Evolutionary conservation across 2,797 vertebrate species (phyloP).

Genomic region (Triplophysa bombifrons): DNA sequence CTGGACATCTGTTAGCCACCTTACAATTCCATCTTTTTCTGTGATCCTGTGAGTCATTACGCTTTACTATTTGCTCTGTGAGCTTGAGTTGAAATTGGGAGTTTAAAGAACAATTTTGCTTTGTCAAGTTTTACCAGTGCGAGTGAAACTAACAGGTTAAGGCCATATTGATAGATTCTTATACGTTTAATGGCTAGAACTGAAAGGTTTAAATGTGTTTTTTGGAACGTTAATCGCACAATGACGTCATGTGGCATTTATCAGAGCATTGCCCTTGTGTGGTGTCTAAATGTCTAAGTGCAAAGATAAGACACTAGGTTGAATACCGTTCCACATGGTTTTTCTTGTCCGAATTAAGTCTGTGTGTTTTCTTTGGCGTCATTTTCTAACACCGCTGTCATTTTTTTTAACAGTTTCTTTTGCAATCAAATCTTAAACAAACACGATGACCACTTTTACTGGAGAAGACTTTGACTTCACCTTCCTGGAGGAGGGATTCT

Average conservation of each 20-base stretch:
- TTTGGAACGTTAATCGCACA: background rate
- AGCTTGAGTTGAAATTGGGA: too few species aligned
- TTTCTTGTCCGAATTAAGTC: background rate
- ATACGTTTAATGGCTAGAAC: background rate
- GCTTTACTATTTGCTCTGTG: background rate
- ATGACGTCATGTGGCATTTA: background rate
- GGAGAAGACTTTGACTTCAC: slow-evolving; percentile 84
- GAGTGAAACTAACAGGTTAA: too few species aligned
- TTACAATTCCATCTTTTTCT: slow-evolving; percentile 73
- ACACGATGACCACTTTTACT: slow-evolving; percentile 73
- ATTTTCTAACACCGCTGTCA: background rate
- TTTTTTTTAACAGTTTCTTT: slow-evolving; percentile 67
- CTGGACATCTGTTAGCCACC: slow-evolving; percentile 66
- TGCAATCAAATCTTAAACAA: slow-evolving; percentile 58
- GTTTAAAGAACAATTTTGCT: too few species aligned
- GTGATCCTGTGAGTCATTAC: slow-evolving; percentile 71
- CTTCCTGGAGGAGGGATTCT: slow-evolving; percentile 95
- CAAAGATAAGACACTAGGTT: slow-evolving; percentile 18
- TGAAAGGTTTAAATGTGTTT: too few species aligned
- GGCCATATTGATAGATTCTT: too few species aligned
- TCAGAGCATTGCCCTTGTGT: background rate
- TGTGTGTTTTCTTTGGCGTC: background rate
- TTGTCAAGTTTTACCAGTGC: too few species aligned
- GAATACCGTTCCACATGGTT: background rate
- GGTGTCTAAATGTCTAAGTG: background rate